Conservation (phyloP, 2,113 vertebrate species). For the Notarius lentiginosus region DNA sequence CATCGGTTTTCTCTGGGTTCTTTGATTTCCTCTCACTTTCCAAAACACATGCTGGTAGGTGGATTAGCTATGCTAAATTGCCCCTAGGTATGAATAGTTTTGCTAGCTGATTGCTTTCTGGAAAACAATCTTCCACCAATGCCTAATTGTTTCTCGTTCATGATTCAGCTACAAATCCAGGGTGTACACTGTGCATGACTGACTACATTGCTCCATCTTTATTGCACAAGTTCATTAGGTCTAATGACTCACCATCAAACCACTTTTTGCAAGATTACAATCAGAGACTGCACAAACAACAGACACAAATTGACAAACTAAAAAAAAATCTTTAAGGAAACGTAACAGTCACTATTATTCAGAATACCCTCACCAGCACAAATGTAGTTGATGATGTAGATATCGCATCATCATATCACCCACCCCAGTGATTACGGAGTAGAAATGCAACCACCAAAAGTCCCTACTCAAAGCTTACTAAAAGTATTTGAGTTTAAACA, state of each 20-base stretch:
- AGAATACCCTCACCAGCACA: not conserved
- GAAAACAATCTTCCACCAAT: not conserved
- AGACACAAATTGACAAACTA: not conserved
- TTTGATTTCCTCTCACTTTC: not conserved
- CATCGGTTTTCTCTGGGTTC: not conserved
- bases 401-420: not conserved
- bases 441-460: not conserved
- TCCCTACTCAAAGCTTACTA: not conserved
- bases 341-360: not conserved
- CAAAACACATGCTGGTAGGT: not conserved
- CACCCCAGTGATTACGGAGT: not conserved
- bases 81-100: not conserved
- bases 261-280: not conserved
- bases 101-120: not conserved
- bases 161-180: not conserved
- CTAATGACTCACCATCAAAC: not conserved
- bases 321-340: not conserved
- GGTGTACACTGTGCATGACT: not conserved
- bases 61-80: not conserved
- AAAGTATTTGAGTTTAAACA: not conserved
- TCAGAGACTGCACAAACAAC: not conserved
- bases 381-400: not conserved
- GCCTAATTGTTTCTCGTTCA: not conserved
- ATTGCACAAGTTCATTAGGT: not conserved
- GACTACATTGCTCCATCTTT: conserved; percentile 1